phyloP scores from a whole-genome alignment of 2,888 invertebrate species.

The Metopia argyrocephala region DNA sequence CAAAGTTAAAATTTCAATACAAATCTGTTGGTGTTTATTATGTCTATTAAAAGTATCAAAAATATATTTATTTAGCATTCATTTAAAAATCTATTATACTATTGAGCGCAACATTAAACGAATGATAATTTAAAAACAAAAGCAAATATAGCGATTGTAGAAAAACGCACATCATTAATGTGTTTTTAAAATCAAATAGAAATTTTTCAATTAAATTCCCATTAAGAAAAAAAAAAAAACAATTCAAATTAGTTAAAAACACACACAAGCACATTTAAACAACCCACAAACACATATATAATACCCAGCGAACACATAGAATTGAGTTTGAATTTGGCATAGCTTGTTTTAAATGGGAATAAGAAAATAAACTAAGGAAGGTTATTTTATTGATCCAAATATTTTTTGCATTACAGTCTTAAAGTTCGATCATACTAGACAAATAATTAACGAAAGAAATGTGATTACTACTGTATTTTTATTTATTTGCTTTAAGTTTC shows the following conservation, averaged over 20 bases:
- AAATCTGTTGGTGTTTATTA: not conserved
- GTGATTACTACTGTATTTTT: too few relatives aligned
- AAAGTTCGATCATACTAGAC: too few relatives aligned
- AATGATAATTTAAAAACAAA: slow-evolving; percentile 25
- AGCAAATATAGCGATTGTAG: not conserved
- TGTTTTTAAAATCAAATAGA: slow-evolving; percentile 23
- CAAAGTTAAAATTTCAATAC: too few relatives aligned
- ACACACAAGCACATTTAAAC: not conserved
- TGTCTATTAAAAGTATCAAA: slow-evolving; percentile 1
- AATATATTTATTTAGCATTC: slow-evolving; percentile 35
- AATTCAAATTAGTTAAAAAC: slow-evolving; percentile 38
- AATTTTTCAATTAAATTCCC: slow-evolving; percentile 53
- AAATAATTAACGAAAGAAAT: too few relatives aligned
- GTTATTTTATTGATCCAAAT: too few relatives aligned
- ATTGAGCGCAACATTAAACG: slow-evolving; percentile 37
- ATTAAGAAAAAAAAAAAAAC: slow-evolving; percentile 38
- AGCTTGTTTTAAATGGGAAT: too few relatives aligned
- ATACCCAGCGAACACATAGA: too few relatives aligned
- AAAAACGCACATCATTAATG: not conserved
- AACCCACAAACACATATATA: not conserved
- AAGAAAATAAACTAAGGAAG: too few relatives aligned
- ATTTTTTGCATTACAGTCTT: too few relatives aligned
- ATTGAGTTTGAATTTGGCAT: too few relatives aligned
- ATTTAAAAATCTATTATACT: slow-evolving; percentile 15
- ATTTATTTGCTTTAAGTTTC: too few relatives aligned